Evolutionary conservation across 2,113 vertebrate species (phyloP), one percentile per base, ranked within the genome.

Genomic region (Erinaceus europaeus): DNA sequence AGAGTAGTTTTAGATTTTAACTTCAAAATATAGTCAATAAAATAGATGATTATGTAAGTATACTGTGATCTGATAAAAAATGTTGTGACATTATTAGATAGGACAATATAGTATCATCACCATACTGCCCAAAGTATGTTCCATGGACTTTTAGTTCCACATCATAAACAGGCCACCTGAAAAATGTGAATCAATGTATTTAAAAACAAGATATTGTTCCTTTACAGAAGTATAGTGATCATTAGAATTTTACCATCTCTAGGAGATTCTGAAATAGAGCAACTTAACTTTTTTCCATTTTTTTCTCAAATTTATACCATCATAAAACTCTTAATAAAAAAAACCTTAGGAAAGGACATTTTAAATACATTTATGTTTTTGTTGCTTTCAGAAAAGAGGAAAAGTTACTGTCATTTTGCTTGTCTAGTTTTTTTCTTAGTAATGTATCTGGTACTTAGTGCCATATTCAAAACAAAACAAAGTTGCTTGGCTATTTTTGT

Each of bases 341-440:
- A 20, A 81, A 21, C 27, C 36, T 57, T 57, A 87, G 40, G 20
- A 83, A 87, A 73, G 59, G 3, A 74, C 36, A 1, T 73, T 74
- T 23, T 38, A 86, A 86, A 65, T 8, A 69, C 29, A 27, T 44
- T 82, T 91, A 17, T 74, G 50, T 36, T 72, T 89, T 75, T 84
- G 55, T 74, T 86, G 88, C 20, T 68, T 25, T 34, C 25, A 69
- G 18, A 90, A 79, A 59, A 32, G 3, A 65, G 36, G 3, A 25
- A 21, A 71, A 44, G 21, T 50, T 50, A 38, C 67, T 87, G 20
- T 23, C 8, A 34, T 62, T 12, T 48, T 81, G 14, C 38, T 46
- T 75, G 3, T 40, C 42, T n/a, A 71, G 38, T 21, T 46, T 80
- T 88, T 90, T 48, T 72, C 44, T 46, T n/a, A 27, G 38, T 42